Conservation (phyloP, 2,113 vertebrate species). For the Oceanites oceanicus region DNA sequence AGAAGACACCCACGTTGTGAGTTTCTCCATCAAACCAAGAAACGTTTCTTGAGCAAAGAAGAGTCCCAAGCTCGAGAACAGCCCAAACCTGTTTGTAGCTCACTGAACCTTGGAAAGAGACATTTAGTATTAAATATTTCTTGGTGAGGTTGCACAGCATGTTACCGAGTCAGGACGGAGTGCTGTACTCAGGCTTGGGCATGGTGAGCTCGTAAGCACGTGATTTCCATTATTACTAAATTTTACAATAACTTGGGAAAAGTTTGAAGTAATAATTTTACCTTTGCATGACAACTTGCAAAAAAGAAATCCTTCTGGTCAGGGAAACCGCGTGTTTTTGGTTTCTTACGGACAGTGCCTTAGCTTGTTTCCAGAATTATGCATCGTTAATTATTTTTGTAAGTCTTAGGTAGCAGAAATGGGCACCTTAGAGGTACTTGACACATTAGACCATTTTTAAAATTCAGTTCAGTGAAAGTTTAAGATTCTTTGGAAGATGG, state of each 20-base stretch:
- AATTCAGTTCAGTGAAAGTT: fast-evolving
- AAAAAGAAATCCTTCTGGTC: background rate
- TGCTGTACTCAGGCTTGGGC: fast-evolving
- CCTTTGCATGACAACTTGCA: background rate
- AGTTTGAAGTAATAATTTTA: background rate
- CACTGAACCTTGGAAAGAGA: fast-evolving
- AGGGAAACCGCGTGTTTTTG: fast-evolving
- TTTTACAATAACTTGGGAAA: background rate
- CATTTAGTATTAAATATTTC: no score
- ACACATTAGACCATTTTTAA: fast-evolving
- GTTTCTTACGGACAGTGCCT: background rate
- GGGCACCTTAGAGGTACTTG: fast-evolving
- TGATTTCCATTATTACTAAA: fast-evolving
- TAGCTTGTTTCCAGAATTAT: fast-evolving
- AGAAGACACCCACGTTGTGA: fast-evolving
- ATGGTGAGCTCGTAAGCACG: fast-evolving
- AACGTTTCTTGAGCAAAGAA: background rate
- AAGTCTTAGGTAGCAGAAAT: fast-evolving
- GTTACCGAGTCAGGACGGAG: background rate
- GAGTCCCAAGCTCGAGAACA: background rate
- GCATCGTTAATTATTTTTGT: fast-evolving
- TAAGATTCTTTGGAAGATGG: background rate
- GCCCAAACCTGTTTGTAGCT: background rate
- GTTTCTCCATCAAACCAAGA: background rate
- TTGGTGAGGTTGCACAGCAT: fast-evolving